Percentiles rank a stretch among this genome's conserved stretches.
These are phyloP conservation scores for Drosophila serrata DNA, from an alignment of 1,140 invertebrate species.

Conservation along the genomic window DNA sequence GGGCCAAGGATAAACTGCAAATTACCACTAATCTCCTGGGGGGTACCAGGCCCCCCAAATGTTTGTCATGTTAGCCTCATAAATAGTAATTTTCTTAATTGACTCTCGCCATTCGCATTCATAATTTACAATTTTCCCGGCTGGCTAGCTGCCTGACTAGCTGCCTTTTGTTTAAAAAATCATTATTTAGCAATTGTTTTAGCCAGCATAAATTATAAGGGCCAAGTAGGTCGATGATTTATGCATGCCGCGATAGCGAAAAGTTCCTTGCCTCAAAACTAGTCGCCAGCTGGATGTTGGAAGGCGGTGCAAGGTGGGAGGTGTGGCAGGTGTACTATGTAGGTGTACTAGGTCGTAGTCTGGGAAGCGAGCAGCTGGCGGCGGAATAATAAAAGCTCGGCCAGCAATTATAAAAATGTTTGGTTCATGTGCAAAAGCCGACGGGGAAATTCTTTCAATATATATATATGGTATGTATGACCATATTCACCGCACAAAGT, in stretches of 20 bases:
- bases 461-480: background rate
- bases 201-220: conserved; percentile 62
- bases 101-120: conserved; percentile 61
- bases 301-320: background rate
- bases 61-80: conserved; percentile 58
- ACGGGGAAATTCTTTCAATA: conserved; percentile 32
- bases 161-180: conserved; percentile 67
- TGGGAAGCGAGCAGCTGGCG: conserved; percentile 31
- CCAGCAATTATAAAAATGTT: conserved; percentile 67
- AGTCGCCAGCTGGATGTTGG: background rate
- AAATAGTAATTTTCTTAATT: conserved; percentile 81
- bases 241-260: conserved; percentile 48
- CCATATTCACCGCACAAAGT: background rate
- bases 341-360: conserved; percentile 2
- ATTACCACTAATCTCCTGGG: conserved; percentile 70
- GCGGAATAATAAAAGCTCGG: conserved; percentile 59
- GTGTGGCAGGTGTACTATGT: background rate
- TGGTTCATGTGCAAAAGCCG: conserved; percentile 40
- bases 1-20: conserved; percentile 48
- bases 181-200: conserved; percentile 63
- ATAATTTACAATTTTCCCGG: conserved; percentile 51
- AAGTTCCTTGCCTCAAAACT: conserved; percentile 35
- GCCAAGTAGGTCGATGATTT: conserved; percentile 56
- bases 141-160: background rate
- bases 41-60: conserved; percentile 4